Evolutionary conservation across 2,888 invertebrate species (phyloP), one percentile per base, ranked within the genome.

Genomic region (Drosophila limbata): DNA sequence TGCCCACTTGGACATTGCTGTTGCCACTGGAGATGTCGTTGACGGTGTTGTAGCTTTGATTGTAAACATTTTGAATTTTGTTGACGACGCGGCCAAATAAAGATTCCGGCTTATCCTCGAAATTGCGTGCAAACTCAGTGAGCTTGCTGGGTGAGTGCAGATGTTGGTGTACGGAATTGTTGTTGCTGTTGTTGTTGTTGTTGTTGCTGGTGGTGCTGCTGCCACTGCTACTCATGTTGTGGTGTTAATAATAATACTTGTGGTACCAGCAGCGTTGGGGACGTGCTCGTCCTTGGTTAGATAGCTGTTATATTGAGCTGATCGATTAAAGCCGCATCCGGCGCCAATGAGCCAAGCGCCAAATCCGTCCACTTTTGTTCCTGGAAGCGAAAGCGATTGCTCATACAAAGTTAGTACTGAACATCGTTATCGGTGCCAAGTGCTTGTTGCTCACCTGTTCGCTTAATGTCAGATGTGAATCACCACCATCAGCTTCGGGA

Each of bases 401-500:
- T 21, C n/a, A 42, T 13, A 15, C 19, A 13, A 33, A 8, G 21
- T 15, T 10, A 21, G 13, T 21, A 8, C 28, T 35, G n/a, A 61
- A 47, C 37, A 37, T 6, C 8, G 35, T 94, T 63, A 64, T 42
- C 51, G 2, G 6, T 13, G 40, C 95, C 11, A 19, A 21, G 15
- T 25, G n/a, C n/a, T 95, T 87, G 96, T 35, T 33, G 28, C 95
- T 95, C 89, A 97, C 96, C 90, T 96, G 97, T 92, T 98, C 98
- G 90, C 96, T 96, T 8, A 98, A 93, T 0, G 98, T 98, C 91
- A 98, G 95, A 90, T 96, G 96, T 4, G 97, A 96, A 93, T 98
- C 98, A 21, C 97, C 97, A 81, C 96, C 96, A 92, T 98, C 98
- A 2, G 97, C 97, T 92, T 97, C 97, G 0, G 97, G 97, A 93